Evolutionary conservation across 2,797 vertebrate species (phyloP).

Genomic region (Pseudotriccus pelzelni): DNA sequence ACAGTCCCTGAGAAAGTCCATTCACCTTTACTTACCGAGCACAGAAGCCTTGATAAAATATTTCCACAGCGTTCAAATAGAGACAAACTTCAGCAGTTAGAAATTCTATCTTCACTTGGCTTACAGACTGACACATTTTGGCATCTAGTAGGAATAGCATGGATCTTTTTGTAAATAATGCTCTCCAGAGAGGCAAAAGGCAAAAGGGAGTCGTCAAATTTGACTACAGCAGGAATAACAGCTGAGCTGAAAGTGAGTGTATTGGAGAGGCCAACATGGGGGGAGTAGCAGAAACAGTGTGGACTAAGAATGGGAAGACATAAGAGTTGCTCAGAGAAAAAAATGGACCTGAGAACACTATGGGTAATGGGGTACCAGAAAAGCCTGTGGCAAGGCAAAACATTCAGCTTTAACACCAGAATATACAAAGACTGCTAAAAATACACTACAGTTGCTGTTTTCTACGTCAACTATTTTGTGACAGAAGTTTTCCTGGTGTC

Average conservation of each 20-base stretch:
- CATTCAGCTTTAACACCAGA: not conserved
- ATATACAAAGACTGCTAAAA: not conserved
- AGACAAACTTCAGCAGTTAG: not conserved
- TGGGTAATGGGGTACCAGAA: not conserved
- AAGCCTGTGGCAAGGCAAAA: not conserved
- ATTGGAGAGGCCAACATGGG: not conserved
- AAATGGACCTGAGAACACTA: not conserved
- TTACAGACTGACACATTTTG: not conserved
- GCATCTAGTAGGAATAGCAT: not conserved
- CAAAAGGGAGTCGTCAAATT: slow-evolving; percentile 4
- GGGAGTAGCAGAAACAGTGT: not conserved
- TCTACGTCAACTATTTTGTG: rapidly evolving
- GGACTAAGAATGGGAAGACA: not conserved
- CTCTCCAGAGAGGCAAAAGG: not conserved
- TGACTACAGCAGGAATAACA: not conserved
- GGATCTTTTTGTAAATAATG: not conserved
- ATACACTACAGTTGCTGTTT: not conserved
- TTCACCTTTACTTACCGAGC: not conserved
- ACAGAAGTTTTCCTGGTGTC: not conserved
- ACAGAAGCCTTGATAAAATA: not conserved
- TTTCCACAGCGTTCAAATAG: not conserved
- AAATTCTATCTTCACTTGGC: not conserved
- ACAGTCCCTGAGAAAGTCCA: not conserved
- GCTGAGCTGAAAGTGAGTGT: not conserved
- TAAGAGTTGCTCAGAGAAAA: not conserved